A percentile compares a stretch with the other conserved stretches of the same genome.
These are phyloP conservation scores for Agrochola macilenta DNA, from an alignment of 2,888 invertebrate species.

Conservation along the genomic window DNA sequence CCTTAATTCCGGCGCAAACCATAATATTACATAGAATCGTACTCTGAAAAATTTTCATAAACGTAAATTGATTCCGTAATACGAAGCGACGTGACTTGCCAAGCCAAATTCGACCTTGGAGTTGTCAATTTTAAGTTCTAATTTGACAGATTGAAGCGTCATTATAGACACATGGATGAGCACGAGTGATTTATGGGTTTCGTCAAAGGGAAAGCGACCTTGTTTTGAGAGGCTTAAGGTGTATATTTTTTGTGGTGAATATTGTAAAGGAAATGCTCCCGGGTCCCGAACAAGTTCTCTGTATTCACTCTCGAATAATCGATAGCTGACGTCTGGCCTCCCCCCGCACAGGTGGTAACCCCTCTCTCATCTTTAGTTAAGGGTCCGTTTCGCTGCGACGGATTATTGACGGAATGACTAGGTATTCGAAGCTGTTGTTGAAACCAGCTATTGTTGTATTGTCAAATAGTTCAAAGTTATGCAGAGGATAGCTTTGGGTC, in stretches of 20 bases:
- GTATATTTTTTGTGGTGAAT: slow-evolving; percentile 68
- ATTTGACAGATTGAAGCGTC: slow-evolving; percentile 75
- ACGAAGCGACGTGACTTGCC: slow-evolving; percentile 57
- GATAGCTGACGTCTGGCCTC: slow-evolving; percentile 90
- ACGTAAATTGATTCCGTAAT: slow-evolving; percentile 78
- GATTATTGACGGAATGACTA: slow-evolving; percentile 13
- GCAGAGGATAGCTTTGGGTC: not conserved
- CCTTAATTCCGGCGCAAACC: slow-evolving; percentile 71
- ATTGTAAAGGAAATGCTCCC: slow-evolving; percentile 82
- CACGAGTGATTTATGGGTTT: slow-evolving; percentile 80
- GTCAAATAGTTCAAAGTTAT: not conserved
- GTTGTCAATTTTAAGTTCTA: slow-evolving; percentile 67
- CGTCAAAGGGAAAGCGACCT: slow-evolving; percentile 70
- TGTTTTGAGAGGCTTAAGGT: slow-evolving; percentile 73
- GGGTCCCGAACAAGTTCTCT: slow-evolving; percentile 78
- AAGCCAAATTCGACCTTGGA: slow-evolving; percentile 70
- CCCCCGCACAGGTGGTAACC: slow-evolving; percentile 81
- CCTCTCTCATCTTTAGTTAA: slow-evolving; percentile 75
- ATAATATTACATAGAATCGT: slow-evolving; percentile 79
- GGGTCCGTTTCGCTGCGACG: slow-evolving; percentile 61
- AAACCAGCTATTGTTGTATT: not conserved
- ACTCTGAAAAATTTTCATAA: slow-evolving; percentile 81
- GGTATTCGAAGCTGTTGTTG: not conserved
- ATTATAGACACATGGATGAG: slow-evolving; percentile 78
- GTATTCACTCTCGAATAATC: slow-evolving; percentile 90